A percentile compares a stretch with the other conserved stretches of the same genome.
These are phyloP conservation scores for Heliconius sara DNA, from an alignment of 2,888 invertebrate species.

Conservation along the genomic window DNA sequence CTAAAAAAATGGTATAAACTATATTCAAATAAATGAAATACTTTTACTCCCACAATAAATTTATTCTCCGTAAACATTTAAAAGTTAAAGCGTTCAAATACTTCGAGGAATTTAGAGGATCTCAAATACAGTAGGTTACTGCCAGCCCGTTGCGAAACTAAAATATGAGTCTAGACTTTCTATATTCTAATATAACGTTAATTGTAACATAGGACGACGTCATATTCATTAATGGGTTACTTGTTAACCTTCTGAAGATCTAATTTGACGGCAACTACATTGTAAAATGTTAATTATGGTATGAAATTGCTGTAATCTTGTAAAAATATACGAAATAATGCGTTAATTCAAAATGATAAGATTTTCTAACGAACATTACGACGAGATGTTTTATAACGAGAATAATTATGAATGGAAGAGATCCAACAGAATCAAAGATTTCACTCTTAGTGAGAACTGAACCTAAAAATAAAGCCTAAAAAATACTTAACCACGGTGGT, in stretches of 20 bases:
- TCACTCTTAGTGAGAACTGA: no score
- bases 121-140: conserved; percentile 21
- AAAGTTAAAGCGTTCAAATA: conserved; percentile 26
- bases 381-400: no score
- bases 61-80: background rate
- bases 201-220: conserved; percentile 43
- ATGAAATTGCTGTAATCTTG: background rate
- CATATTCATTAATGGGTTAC: conserved; percentile 25
- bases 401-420: no score
- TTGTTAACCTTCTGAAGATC: conserved; percentile 19
- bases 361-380: background rate
- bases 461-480: no score
- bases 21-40: background rate
- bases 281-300: background rate
- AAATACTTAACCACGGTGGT: no score
- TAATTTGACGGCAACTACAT: background rate
- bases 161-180: conserved; percentile 73
- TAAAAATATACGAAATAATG: background rate
- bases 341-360: background rate
- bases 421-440: no score
- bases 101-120: background rate
- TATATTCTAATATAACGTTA: conserved; percentile 61
- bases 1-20: background rate
- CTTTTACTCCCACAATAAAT: background rate
- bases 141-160: conserved; percentile 45